phyloP scores from a whole-genome alignment of 2,113 vertebrate species.

The Opisthocomus hoazin region DNA sequence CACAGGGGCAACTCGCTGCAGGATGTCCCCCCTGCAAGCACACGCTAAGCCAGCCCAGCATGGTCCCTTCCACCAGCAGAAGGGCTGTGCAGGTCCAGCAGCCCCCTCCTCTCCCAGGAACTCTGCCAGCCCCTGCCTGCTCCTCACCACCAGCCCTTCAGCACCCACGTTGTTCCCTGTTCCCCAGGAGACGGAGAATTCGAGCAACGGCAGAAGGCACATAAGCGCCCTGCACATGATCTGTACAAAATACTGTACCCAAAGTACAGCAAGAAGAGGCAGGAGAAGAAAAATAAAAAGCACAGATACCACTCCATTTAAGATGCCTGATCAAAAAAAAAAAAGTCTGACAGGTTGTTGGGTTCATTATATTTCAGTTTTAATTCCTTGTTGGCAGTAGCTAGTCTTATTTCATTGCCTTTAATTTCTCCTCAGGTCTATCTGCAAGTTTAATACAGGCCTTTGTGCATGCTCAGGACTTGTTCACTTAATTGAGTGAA shows the following conservation, averaged over 20 bases:
- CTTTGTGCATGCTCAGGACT: conserved; percentile 43
- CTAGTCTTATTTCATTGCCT: conserved; percentile 13
- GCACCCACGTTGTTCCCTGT: accelerated
- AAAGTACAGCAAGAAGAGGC: not conserved
- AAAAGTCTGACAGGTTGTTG: not conserved
- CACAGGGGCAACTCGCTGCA: not conserved
- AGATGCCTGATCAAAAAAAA: not conserved
- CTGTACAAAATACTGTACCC: not conserved
- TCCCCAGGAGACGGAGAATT: not conserved
- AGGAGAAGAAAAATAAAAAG: not conserved
- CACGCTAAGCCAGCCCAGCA: accelerated
- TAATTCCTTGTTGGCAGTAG: conserved; percentile 36
- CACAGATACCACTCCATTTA: not conserved
- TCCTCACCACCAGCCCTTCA: not conserved
- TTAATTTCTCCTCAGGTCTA: conserved; percentile 39
- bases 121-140: not conserved
- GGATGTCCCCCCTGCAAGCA: not conserved
- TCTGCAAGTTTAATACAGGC: conserved; percentile 33
- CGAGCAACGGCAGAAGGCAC: not conserved
- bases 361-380: not conserved
- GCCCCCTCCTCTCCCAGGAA: not conserved
- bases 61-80: not conserved
- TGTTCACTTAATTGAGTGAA: conserved; percentile 57
- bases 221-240: accelerated
- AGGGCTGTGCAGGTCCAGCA: not conserved